phyloP scores from a whole-genome alignment of 1,140 invertebrate genomes.

The Polypedilum vanderplanki region DNA sequence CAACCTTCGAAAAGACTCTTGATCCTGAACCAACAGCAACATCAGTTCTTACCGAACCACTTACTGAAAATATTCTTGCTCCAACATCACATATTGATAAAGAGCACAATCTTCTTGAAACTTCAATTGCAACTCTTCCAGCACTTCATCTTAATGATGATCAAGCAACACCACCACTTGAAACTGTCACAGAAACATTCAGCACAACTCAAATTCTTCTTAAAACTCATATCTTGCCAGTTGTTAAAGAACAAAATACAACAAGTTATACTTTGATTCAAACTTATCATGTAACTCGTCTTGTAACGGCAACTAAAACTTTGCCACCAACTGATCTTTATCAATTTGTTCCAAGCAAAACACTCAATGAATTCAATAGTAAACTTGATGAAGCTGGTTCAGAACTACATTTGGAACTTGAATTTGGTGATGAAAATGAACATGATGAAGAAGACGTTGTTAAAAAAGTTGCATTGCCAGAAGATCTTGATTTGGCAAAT shows the following conservation, averaged over 20 bases:
- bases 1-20: conserved; percentile 68
- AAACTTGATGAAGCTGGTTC: conserved; percentile 80
- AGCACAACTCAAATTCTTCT: conserved; percentile 78
- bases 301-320: conserved; percentile 82
- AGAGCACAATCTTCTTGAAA: conserved; percentile 61
- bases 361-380: conserved; percentile 80
- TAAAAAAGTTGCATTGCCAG: conserved; percentile 51
- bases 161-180: conserved; percentile 69
- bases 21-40: conserved; percentile 53
- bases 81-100: conserved; percentile 66
- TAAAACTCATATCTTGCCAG: conserved; percentile 79
- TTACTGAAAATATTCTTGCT: conserved; percentile 79
- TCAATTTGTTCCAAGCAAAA: conserved; percentile 78
- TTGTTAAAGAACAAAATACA: conserved; percentile 63
- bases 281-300: conserved; percentile 75
- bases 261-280: conserved; percentile 73
- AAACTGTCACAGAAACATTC: conserved; percentile 84
- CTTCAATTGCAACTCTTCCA: conserved; percentile 72
- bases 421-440: conserved; percentile 73
- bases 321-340: conserved; percentile 78
- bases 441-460: conserved; percentile 59
- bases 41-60: conserved; percentile 56
- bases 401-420: conserved; percentile 73
- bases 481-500: conserved; percentile 56
- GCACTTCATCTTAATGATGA: conserved; percentile 65